Percentiles rank a stretch among this genome's conserved stretches.
Conservation (phyloP, 1,140 invertebrate genomes). For the Heliothis virescens region DNA sequence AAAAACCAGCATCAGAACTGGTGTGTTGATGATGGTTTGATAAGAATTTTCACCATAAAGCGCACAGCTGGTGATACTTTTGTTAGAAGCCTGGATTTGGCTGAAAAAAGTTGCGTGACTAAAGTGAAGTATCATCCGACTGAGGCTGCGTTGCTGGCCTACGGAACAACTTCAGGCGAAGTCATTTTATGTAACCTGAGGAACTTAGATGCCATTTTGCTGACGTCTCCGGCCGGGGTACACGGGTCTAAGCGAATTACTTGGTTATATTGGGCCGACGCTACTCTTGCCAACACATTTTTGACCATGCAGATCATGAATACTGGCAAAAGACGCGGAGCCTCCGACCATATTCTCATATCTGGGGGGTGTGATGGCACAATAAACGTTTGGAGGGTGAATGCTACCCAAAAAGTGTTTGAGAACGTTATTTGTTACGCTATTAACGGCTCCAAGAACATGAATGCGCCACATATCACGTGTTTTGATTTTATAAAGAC, state of each 20-base stretch:
- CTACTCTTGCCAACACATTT: constrained; percentile 65
- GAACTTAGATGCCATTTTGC: constrained; percentile 58
- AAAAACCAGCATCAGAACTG: constrained; percentile 70
- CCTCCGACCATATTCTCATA: constrained; percentile 73
- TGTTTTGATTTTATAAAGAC: constrained; percentile 77
- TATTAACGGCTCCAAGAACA: constrained; percentile 63
- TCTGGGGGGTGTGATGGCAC: constrained; percentile 73
- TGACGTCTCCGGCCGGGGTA: constrained; percentile 67
- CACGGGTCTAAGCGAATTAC: constrained; percentile 71
- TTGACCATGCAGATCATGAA: constrained; percentile 70
- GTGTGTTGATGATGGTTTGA: constrained; percentile 72
- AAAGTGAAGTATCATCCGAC: constrained; percentile 74
- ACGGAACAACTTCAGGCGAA: constrained; percentile 74
- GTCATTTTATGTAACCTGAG: constrained; percentile 73
- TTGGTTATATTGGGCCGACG: constrained; percentile 71
- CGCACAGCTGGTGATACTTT: constrained; percentile 67
- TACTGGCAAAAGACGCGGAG: constrained; percentile 70
- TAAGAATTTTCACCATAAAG: constrained; percentile 71
- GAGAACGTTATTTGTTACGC: constrained; percentile 69
- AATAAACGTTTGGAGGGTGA: constrained; percentile 74
- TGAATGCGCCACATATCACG: constrained; percentile 61
- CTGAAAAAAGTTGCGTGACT: constrained; percentile 74
- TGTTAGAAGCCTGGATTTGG: constrained; percentile 67
- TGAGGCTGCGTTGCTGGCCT: constrained; percentile 71
- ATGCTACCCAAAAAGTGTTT: constrained; percentile 65